Evolutionary conservation across 2,113 vertebrate genomes (phyloP).

Genomic region (Pholis gunnellus): DNA sequence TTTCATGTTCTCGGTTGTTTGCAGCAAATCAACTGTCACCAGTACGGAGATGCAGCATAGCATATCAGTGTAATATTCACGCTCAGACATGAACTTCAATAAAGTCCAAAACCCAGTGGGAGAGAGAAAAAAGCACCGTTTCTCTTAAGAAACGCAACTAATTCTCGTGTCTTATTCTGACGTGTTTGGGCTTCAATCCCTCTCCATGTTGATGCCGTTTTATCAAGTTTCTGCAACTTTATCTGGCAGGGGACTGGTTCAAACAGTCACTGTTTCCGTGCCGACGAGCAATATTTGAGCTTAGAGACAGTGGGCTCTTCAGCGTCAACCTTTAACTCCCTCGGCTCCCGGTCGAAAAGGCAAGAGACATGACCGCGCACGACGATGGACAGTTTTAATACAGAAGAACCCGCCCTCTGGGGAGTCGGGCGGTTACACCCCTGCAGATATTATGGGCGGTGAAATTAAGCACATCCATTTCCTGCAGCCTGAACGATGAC

Average conservation of each 20-base stretch:
- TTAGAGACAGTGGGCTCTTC: not conserved
- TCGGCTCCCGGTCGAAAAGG: constrained; percentile 39
- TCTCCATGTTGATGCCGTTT: constrained; percentile 25
- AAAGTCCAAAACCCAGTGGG: constrained; percentile 42
- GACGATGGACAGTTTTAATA: constrained; percentile 88
- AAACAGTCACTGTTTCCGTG: constrained; percentile 11
- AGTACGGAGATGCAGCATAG: not conserved
- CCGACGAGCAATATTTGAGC: constrained; percentile 29
- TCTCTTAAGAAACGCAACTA: constrained; percentile 34
- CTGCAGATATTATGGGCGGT: constrained; percentile 81
- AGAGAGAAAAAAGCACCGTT: not conserved
- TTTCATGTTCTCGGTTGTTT: constrained; percentile 24
- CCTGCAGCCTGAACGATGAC: constrained; percentile 75
- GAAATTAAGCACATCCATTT: constrained; percentile 86
- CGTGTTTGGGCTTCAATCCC: constrained; percentile 49
- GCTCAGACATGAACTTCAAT: constrained; percentile 60
- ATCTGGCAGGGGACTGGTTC: constrained; percentile 11
- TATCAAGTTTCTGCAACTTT: constrained; percentile 22
- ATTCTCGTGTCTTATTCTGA: constrained; percentile 40
- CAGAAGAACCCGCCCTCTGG: constrained; percentile 62
- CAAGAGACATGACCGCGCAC: constrained; percentile 64
- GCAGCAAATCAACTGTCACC: constrained; percentile 39
- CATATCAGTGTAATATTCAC: constrained; percentile 53
- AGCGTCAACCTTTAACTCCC: constrained; percentile 24
- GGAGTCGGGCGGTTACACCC: constrained; percentile 66